Conservation (phyloP, 2,888 invertebrate genomes). For the Lepidochitona cinerea region DNA sequence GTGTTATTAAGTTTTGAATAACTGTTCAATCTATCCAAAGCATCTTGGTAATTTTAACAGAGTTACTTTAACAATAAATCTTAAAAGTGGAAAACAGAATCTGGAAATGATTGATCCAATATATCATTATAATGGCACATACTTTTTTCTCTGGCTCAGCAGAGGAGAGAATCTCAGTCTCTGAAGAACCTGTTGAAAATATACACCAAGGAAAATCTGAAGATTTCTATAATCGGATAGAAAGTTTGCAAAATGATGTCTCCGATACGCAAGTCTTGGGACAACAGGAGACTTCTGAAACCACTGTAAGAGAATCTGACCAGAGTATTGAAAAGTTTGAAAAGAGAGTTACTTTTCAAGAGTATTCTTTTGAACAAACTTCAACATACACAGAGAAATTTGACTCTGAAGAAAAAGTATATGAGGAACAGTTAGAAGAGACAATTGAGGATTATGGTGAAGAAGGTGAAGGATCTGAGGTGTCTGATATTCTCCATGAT, state of each 20-base stretch:
- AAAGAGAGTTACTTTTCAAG: too few relatives aligned
- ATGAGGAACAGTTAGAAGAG: background rate
- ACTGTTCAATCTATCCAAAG: too few relatives aligned
- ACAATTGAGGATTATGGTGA: background rate
- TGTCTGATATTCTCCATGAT: too few relatives aligned
- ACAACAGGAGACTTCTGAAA: background rate
- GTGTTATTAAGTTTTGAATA: too few relatives aligned
- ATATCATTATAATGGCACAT: too few relatives aligned
- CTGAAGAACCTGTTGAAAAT: constrained; percentile 41
- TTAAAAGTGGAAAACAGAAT: too few relatives aligned
- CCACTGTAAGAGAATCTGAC: too few relatives aligned
- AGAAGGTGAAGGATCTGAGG: too few relatives aligned
- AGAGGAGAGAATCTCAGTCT: constrained; percentile 35
- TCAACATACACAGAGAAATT: background rate
- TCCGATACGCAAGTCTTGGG: background rate
- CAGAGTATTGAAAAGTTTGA: too few relatives aligned
- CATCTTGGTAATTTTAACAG: too few relatives aligned
- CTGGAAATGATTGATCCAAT: too few relatives aligned
- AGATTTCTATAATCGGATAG: constrained; percentile 7
- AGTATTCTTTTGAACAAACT: background rate
- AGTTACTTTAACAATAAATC: too few relatives aligned
- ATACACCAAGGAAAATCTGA: constrained; percentile 36
- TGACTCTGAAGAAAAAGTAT: background rate
- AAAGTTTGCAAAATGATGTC: background rate
- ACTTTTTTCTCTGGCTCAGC: constrained; percentile 6